Evolutionary conservation across 2,888 invertebrate species (phyloP), one percentile per base, ranked within the genome.

Genomic region (Diaperis boleti): DNA sequence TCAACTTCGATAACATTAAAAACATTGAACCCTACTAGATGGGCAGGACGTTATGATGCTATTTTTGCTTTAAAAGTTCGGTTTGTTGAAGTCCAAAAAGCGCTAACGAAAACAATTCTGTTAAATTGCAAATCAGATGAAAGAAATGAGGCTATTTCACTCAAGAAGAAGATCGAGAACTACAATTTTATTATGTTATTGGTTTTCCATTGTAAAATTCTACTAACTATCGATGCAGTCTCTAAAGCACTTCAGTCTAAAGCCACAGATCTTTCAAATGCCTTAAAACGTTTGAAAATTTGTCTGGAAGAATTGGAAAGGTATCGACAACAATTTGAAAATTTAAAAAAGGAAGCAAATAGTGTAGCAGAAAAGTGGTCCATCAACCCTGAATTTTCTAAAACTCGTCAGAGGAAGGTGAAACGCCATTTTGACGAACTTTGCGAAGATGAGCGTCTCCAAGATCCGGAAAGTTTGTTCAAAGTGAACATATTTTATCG

Each of bases 161-260:
- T 20, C 4, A 20, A 20, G 20, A 20, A 20, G 20, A 31, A 31
- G 7, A 5, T 31, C 3, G 7, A 31, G n/a, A 31, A 31, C 10
- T 31, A 31, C 31, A 31, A 31, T 3, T 31, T 31, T 31, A n/a
- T n/a, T 31, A n/a, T n/a, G 31, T 3, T 31, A 20, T 20, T 20
- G 20, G 31, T 31, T 31, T 31, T 31, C 10, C 7, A 31, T 31
- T 31, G 31, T 31, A 31, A 31, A 31, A 31, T 31, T 31, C n/a
- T 31, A 31, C 7, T 8, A 3, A 31, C 7, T n/a, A 31, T 31
- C 10, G 31, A 31, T n/a, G 10, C 7, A 3, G 31, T n/a, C 3
- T n/a, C 8, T 31, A 31, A 31, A 31, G 8, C 10, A n/a, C 10
- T 31, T 6, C 31, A 31, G n/a, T n/a, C 20, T 20, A 31, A 31